Evolutionary conservation across 2,113 vertebrate species (phyloP).

Genomic region (Actenoides hombroni): DNA sequence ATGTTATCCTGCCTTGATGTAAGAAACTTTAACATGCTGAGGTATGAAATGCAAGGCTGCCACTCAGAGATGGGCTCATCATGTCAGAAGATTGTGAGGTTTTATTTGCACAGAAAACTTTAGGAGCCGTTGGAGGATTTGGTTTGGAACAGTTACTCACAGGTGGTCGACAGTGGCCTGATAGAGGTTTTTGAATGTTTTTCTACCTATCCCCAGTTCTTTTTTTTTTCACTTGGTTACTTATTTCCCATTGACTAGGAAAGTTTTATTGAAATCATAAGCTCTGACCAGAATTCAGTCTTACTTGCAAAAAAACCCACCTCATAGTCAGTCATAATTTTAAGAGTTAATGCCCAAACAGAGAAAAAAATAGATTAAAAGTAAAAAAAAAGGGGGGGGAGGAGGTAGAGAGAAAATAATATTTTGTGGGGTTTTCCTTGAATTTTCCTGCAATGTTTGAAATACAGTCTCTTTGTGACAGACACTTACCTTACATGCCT

Average conservation of each 20-base stretch:
- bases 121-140: rapidly evolving
- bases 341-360: background rate
- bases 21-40: background rate
- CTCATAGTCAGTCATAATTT: background rate
- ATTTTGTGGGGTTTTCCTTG: background rate
- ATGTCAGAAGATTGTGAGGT: rapidly evolving
- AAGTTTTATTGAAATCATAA: background rate
- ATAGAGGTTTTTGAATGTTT: background rate
- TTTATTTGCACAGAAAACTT: background rate
- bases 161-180: background rate
- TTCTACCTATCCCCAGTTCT: background rate
- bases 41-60: background rate
- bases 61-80: background rate
- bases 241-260: background rate
- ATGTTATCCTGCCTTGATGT: background rate
- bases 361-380: background rate
- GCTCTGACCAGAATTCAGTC: background rate
- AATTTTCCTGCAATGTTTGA: background rate
- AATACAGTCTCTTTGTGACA: background rate
- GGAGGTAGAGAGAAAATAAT: background rate
- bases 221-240: background rate
- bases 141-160: background rate
- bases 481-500: background rate
- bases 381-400: rapidly evolving
- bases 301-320: background rate